Evolutionary conservation across 2,888 invertebrate genomes (phyloP).

Genomic region (Celastrina argiolus): DNA sequence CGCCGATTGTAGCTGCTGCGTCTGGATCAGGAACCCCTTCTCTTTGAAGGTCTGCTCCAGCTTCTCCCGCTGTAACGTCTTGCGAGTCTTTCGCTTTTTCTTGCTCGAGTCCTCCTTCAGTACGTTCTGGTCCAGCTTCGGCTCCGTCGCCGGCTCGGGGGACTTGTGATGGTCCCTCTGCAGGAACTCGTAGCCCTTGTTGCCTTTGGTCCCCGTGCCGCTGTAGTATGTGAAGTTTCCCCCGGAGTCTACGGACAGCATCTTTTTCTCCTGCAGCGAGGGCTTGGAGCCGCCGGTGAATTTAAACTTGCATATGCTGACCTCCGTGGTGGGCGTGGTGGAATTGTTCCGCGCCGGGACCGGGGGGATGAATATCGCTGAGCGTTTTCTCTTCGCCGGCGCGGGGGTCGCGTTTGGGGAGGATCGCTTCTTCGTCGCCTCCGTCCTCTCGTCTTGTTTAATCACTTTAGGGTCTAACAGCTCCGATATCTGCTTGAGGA

Average conservation of each 20-base stretch:
- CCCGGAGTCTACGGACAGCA: slow-evolving; percentile 92
- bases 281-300: slow-evolving; percentile 95
- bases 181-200: slow-evolving; percentile 88
- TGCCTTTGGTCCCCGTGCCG: slow-evolving; percentile 89
- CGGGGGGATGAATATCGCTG: slow-evolving; percentile 90
- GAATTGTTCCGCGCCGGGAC: slow-evolving; percentile 85
- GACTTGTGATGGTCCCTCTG: slow-evolving; percentile 81
- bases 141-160: slow-evolving; percentile 38
- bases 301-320: slow-evolving; percentile 95
- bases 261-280: slow-evolving; percentile 92
- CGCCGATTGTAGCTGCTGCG: slow-evolving; percentile 93
- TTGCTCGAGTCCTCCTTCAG: slow-evolving; percentile 66
- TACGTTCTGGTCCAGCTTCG: slow-evolving; percentile 39
- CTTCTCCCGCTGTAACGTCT: slow-evolving; percentile 91
- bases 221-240: slow-evolving; percentile 93
- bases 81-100: slow-evolving; percentile 85
- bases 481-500: slow-evolving; percentile 69
- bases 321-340: slow-evolving; percentile 88
- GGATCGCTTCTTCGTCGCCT: slow-evolving; percentile 61
- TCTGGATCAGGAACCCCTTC: slow-evolving; percentile 94
- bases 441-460: slow-evolving; percentile 54
- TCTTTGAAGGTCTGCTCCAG: slow-evolving; percentile 95
- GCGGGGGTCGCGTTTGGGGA: slow-evolving; percentile 58
- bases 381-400: slow-evolving; percentile 84
- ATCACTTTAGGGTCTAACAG: slow-evolving; percentile 67